Evolutionary conservation across 1,140 invertebrate species (phyloP), one percentile per base, ranked within the genome.

Genomic region (Agrypnia vestita): DNA sequence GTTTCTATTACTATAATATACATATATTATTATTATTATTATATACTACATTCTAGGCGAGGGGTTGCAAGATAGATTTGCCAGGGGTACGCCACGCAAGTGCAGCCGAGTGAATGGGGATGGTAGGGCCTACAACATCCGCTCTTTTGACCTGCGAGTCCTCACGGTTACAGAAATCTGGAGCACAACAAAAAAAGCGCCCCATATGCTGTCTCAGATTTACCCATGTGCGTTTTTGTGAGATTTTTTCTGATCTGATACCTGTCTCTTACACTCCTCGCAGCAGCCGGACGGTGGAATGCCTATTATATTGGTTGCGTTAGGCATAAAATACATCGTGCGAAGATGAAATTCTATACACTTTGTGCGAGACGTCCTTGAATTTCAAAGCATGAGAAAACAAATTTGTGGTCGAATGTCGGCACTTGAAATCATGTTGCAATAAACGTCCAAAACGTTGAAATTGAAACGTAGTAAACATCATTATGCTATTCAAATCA

Each of bases 191-290:
- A 64, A 64, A 64, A 64, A 64, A 9, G 61, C 13, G 3, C n/a
- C 25, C 61, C 61, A 64, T 64, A 64, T 64, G 61, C n/a, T 15
- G 11, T 64, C 21, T 35, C 61, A 64, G 61, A 64, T 64, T 64
- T 64, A 64, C 61, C 61, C 61, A 64, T 43, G 35, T 25, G 13
- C n/a, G 61, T 64, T 64, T 64, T 64, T 64, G 61, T 64, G 13
- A 25, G 19, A 35, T 25, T 64, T 64, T 64, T 64, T 64, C 35
- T 0, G 11, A 21, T 9, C 21, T 25, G 61, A 21, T 64, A 64
- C 61, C 61, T 64, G 61, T 64, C 55, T 59, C n/a, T n/a, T n/a
- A n/a, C n/a, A n/a, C 17, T 21, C 55, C 55, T 59, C 21, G 17
- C 55, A 21, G 17, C 55, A 59, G 13, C 9, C 55, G 21, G 55